These are phyloP conservation scores for Pterois miles DNA, from an alignment of 2,797 vertebrate species.

Conservation along the genomic window DNA sequence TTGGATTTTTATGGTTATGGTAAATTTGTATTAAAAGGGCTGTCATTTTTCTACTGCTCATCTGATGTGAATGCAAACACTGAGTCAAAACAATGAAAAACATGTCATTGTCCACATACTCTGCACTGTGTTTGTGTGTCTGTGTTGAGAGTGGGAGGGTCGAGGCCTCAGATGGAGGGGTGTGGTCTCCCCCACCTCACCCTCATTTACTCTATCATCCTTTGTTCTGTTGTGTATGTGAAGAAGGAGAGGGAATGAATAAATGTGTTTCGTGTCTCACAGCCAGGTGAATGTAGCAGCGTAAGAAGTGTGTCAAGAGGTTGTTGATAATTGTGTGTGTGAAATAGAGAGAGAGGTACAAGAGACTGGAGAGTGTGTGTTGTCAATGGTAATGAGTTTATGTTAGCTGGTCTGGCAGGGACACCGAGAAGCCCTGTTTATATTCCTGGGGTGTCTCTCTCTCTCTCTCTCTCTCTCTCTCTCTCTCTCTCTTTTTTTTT, in stretches of 20 bases:
- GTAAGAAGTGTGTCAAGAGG: conserved; percentile 17
- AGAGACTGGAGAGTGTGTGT: conserved; percentile 22
- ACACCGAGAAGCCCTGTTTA: conserved; percentile 68
- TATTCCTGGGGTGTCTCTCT: conserved; percentile 79
- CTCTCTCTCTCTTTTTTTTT: too few species aligned
- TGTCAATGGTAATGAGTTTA: conserved; percentile 70
- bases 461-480: too few species aligned
- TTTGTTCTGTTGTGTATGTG: conserved; percentile 54
- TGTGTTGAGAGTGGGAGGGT: conserved; percentile 8
- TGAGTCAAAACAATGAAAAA: not conserved
- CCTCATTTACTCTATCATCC: not conserved
- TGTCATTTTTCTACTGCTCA: not conserved
- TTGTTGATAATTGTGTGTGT: conserved; percentile 5
- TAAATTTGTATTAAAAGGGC: not conserved
- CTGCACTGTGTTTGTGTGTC: conserved; percentile 2
- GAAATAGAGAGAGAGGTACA: not conserved
- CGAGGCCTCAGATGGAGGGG: conserved; percentile 62
- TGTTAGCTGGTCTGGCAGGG: conserved; percentile 63
- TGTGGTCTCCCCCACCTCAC: conserved; percentile 34
- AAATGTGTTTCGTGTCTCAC: not conserved
- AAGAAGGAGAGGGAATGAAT: not conserved
- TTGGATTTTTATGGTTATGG: not conserved
- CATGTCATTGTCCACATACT: not conserved
- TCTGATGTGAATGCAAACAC: not conserved
- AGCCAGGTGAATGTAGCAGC: conserved; percentile 3